A percentile compares a stretch with the other conserved stretches of the same genome.
These are phyloP conservation scores for Lamprotornis superbus DNA, from an alignment of 2,113 vertebrate genomes.

Conservation along the genomic window DNA sequence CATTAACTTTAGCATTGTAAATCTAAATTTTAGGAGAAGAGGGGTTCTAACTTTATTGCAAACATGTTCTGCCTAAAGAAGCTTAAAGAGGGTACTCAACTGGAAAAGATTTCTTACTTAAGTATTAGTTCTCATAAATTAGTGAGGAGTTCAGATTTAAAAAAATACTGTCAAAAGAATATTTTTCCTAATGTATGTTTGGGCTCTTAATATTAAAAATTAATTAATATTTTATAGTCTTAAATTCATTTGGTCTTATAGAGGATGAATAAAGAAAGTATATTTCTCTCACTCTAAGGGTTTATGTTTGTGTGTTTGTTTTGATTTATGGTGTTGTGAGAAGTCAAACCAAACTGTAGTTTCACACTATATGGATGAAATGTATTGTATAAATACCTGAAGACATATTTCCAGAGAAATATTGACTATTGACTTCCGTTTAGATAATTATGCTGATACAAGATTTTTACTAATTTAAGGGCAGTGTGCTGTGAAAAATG, in stretches of 20 bases:
- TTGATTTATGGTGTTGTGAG: background rate
- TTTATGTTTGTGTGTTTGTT: background rate
- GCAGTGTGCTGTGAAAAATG: background rate
- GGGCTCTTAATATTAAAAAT: background rate
- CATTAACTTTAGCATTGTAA: background rate
- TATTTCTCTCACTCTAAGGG: background rate
- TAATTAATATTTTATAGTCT: background rate
- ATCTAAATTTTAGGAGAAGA: conserved; percentile 11
- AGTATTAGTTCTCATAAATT: background rate
- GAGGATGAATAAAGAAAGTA: background rate
- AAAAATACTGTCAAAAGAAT: background rate
- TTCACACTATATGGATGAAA: background rate
- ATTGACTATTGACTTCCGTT: background rate
- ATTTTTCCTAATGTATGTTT: background rate
- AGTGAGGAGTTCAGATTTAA: background rate
- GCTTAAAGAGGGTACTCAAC: background rate
- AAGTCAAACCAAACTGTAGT: background rate
- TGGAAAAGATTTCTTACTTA: background rate
- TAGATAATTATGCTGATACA: background rate
- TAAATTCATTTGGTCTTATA: background rate
- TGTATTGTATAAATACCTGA: background rate
- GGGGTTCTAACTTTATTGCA: background rate
- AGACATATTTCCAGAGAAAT: background rate
- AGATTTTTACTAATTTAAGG: background rate
- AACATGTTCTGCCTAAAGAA: background rate